A percentile compares a stretch with the other conserved stretches of the same genome.
Evolutionary conservation across 92 coral and sea anemone species (phyloP).

Genomic region (Bergia sp.): DNA sequence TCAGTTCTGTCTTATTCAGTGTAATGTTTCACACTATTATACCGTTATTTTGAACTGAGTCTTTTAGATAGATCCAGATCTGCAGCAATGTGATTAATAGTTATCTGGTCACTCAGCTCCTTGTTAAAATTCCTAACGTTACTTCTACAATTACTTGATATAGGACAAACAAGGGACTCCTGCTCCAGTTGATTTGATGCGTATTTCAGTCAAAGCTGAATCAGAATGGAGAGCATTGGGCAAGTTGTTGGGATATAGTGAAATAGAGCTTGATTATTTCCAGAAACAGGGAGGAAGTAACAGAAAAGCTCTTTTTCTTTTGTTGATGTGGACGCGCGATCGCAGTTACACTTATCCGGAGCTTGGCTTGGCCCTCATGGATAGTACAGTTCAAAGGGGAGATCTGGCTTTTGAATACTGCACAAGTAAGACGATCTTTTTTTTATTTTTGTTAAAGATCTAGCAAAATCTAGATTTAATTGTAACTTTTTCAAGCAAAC

Average conservation of each 20-base stretch:
- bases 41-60: no score
- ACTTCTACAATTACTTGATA: no score
- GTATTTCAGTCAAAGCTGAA: not conserved
- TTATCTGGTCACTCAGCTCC: no score
- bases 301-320: not conserved
- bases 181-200: constrained; percentile 7
- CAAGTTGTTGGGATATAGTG: not conserved
- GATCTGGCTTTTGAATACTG: not conserved
- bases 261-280: not conserved
- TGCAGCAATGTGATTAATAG: no score
- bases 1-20: no score
- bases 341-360: not conserved
- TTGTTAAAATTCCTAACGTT: no score
- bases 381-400: not conserved
- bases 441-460: not conserved
- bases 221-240: not conserved
- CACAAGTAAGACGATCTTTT: not conserved
- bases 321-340: not conserved
- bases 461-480: no score
- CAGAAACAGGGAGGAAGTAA: not conserved
- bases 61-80: no score
- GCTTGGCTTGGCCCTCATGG: constrained; percentile 9
- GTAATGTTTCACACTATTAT: no score
- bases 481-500: no score
- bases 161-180: constrained; percentile 1